phyloP scores from a whole-genome alignment of 2,113 vertebrate species.

The Hippopotamus amphibius region DNA sequence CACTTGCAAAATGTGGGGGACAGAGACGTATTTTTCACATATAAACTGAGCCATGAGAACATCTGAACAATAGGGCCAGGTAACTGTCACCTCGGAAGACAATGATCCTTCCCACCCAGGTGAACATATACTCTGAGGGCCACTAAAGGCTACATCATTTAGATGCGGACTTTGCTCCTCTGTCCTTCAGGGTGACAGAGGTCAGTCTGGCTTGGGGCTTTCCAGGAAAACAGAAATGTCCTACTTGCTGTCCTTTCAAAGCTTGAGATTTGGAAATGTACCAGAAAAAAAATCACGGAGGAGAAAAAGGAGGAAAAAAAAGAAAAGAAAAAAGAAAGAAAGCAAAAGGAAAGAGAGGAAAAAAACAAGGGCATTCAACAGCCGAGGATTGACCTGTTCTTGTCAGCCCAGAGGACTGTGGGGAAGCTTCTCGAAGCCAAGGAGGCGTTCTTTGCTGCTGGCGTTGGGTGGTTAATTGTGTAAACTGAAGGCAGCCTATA shows the following conservation, averaged over 20 bases:
- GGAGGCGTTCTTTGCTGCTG: neutral
- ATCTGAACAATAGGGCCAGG: neutral
- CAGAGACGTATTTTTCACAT: neutral
- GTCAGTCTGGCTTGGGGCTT: neutral
- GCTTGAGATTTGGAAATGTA: constrained; percentile 4
- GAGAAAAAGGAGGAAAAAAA: neutral
- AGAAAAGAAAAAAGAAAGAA: neutral
- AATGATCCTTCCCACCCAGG: neutral
- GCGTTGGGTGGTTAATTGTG: neutral
- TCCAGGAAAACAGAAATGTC: constrained; percentile 54
- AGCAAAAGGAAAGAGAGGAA: neutral
- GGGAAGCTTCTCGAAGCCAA: neutral
- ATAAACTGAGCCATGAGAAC: neutral
- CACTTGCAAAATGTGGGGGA: neutral
- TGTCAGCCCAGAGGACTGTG: neutral
- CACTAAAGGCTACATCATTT: neutral
- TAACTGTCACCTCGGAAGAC: neutral
- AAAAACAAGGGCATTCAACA: constrained; percentile 41
- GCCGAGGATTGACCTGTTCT: neutral
- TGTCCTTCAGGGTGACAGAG: constrained; percentile 32
- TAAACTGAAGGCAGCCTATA: constrained; percentile 14
- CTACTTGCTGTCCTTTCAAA: neutral
- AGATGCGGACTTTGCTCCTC: neutral
- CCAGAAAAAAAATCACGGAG: neutral
- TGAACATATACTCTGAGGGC: neutral